These are phyloP conservation scores for Drosophila prolongata DNA, from an alignment of 2,888 invertebrate genomes.

Conservation along the genomic window DNA sequence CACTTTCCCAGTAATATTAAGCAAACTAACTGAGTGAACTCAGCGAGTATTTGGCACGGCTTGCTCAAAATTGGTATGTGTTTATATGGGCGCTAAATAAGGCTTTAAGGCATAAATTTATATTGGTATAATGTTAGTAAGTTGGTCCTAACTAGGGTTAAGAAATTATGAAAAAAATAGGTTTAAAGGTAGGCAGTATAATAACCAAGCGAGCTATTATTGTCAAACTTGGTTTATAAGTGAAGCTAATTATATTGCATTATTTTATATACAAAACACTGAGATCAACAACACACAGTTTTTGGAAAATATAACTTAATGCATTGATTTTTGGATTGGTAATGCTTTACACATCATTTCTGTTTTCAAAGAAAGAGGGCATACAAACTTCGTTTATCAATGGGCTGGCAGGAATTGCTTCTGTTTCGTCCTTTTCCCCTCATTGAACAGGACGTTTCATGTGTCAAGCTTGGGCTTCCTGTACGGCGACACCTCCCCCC, in stretches of 20 bases:
- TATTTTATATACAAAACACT: too few relatives aligned
- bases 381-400: constrained; percentile 10
- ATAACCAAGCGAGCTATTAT: too few relatives aligned
- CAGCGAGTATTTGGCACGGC: background rate
- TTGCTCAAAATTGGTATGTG: background rate
- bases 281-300: too few relatives aligned
- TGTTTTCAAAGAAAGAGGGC: constrained; percentile 1
- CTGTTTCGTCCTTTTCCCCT: constrained; percentile 5
- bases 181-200: too few relatives aligned
- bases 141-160: too few relatives aligned
- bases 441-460: constrained; percentile 63
- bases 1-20: background rate
- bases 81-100: background rate
- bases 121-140: background rate
- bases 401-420: background rate
- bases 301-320: too few relatives aligned
- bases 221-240: too few relatives aligned
- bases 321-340: too few relatives aligned
- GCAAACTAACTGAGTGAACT: constrained; percentile 1
- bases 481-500: constrained; percentile 56
- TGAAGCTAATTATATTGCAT: too few relatives aligned
- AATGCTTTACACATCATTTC: too few relatives aligned
- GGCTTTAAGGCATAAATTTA: background rate
- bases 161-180: too few relatives aligned
- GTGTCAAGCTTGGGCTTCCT: constrained; percentile 70